Base-by-base conservation (phyloP, 2,113 vertebrate species). In the Meriones unguiculatus region DNA sequence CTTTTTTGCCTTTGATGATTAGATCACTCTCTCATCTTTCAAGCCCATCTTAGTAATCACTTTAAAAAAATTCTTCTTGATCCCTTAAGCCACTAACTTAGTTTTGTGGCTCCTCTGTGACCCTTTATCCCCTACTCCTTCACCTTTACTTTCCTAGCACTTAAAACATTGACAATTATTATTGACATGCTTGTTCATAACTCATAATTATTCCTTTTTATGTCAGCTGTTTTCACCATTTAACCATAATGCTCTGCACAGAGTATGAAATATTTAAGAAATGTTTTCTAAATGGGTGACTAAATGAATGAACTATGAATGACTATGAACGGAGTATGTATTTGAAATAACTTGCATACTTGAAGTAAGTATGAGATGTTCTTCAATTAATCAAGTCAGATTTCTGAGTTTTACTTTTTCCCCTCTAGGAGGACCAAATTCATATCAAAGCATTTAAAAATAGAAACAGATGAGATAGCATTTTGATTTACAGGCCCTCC, bases 381-480 rank as follows among this genome's bases (percentile, higher is more conserved):
- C 59, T 75, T 91, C 78, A 87, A 92, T n/a, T 78, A n/a, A 89
- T 75, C 5, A 92, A 86, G 28, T 1, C 5, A 72, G 7, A 35
- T 69, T 93, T 94, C 67, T 95, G 32, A 30, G 81, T 57, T 57
- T 57, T 57, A 46, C 7, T 38, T 72, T 81, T n/a, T 84, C 18
- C 35, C 57, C 78, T 90, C 8, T 65, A 86, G 13, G 15, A 64
- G 70, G 30, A 87, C 50, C 25, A 8, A 92, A 96, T 93, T 9
- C 41, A 87, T 24, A 9, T 10, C 62, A 57, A 7, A 89, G 65
- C 87, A 12, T 84, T 93, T 93, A 91, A 92, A 52, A 96, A 91
- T 72, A 95, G 87, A 95, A 97, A 96, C 18, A 89, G 62, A 95
- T 85, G 54, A 93, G 32, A 14, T 97, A 35, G 9, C 18, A 25